These are phyloP conservation scores for Pediacus dermestoides DNA, from an alignment of 2,888 invertebrate genomes.

Conservation along the genomic window DNA sequence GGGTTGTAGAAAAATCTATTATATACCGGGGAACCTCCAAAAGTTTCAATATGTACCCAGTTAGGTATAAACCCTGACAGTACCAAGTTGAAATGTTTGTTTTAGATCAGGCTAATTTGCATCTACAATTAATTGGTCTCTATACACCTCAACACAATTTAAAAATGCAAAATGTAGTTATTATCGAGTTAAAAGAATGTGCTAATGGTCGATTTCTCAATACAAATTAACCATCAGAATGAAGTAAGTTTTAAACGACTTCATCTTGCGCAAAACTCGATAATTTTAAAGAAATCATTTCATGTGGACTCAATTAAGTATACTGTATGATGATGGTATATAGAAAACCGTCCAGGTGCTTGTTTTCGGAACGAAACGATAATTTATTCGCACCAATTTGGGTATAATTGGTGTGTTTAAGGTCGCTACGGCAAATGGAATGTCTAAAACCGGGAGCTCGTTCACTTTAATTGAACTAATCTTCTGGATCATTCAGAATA, in stretches of 20 bases:
- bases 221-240: conserved; percentile 2
- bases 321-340: conserved; percentile 12
- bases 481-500: conserved; percentile 43
- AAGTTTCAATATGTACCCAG: no score
- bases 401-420: conserved; percentile 47
- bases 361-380: conserved; percentile 41
- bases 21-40: no score
- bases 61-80: no score
- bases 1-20: no score
- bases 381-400: conserved; percentile 47
- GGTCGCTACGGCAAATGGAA: conserved; percentile 39
- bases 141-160: neutral
- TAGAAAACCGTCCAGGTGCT: conserved; percentile 39
- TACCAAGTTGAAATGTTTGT: no score
- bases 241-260: no score
- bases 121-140: neutral
- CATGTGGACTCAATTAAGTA: conserved; percentile 27
- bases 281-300: conserved; percentile 23
- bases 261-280: conserved; percentile 1
- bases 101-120: no score
- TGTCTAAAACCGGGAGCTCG: conserved; percentile 49
- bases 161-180: conserved; percentile 2
- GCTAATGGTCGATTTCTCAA: conserved; percentile 1
- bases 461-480: conserved; percentile 48
- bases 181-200: neutral